A percentile compares a stretch with the other conserved stretches of the same genome.
These are phyloP conservation scores for Sorex fumeus DNA, from an alignment of 2,113 vertebrate species.

Conservation along the genomic window DNA sequence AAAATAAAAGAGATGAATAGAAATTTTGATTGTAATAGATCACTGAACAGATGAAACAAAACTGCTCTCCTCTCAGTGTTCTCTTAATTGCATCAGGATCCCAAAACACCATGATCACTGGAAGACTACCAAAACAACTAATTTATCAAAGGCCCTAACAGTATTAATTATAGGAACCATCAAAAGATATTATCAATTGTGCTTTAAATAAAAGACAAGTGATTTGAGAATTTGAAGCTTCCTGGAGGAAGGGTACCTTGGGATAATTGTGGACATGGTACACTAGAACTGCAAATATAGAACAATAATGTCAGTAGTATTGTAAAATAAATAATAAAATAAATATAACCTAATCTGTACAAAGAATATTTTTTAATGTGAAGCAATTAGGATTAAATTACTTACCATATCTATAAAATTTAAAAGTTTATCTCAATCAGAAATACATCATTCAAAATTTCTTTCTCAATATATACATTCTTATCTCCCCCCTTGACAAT, in stretches of 20 bases:
- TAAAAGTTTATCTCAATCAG: neutral
- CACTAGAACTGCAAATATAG: no score
- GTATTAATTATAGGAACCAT: neutral
- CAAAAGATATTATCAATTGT: neutral
- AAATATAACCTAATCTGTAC: no score
- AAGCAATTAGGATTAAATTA: neutral
- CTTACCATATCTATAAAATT: neutral
- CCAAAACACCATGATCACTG: neutral
- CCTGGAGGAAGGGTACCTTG: no score
- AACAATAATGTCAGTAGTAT: no score
- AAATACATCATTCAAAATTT: neutral
- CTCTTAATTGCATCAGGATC: neutral
- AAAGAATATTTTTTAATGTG: no score
- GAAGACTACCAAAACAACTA: neutral
- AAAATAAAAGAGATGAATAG: neutral
- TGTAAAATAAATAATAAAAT: no score
- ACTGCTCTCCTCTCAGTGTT: neutral
- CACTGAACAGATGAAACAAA: neutral
- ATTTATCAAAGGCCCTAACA: neutral
- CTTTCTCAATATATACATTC: neutral
- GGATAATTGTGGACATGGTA: no score
- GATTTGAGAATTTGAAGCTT: no score
- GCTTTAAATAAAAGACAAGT: slow-evolving; percentile 13
- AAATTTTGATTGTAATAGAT: neutral
- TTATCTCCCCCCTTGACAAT: neutral